Base-by-base conservation (phyloP, 2,797 vertebrate genomes). In the Antennarius maculatus region DNA sequence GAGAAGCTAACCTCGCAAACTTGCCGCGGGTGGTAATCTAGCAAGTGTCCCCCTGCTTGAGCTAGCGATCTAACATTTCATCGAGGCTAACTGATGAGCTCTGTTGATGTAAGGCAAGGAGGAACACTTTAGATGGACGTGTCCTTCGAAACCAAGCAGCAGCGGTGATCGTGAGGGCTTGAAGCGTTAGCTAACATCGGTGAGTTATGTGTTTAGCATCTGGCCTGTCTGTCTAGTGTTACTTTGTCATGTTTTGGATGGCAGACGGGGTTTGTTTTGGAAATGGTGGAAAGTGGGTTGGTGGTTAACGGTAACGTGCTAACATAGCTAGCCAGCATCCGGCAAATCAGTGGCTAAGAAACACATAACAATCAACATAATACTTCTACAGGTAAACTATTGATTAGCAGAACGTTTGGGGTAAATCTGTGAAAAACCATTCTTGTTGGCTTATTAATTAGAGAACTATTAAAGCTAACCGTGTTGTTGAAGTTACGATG, bases 1-100 rank as follows among this genome's bases (percentile, higher is more conserved):
- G 4, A 0, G 60, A 54, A 60, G 86, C 86, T 87, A 88, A 77
- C 49, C 61, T 17, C 63, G 83, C 86, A 88, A 84, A 66, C 49
- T 66, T 54, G 43, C 77, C 57, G 77, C 72, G 74, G 67, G 46
- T 74, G 62, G 50, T 42, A 39, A 67, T 52, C 49, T n/a, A 64
- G 57, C 54, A 15, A 61, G 37, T 65, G 49, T 71, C 27, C 31
- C 23, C 69, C 57, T 61, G 54, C 52, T 70, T 8, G 50, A 65
- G 69, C 54, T 67, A 62, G 18, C 48, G 41, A 62, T 51, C 31
- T 59, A 74, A 62, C 54, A 12, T 70, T 31, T 46, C 47, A 58
- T 54, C 18, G 18, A 51, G 3, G 75, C 46, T 54, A 72, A 45
- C 64, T 61, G 46, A 60, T 29, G 4, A 58, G 42, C 13, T 56